Base-by-base conservation (phyloP, 2,113 vertebrate genomes). In the Plestiodon gilberti region DNA sequence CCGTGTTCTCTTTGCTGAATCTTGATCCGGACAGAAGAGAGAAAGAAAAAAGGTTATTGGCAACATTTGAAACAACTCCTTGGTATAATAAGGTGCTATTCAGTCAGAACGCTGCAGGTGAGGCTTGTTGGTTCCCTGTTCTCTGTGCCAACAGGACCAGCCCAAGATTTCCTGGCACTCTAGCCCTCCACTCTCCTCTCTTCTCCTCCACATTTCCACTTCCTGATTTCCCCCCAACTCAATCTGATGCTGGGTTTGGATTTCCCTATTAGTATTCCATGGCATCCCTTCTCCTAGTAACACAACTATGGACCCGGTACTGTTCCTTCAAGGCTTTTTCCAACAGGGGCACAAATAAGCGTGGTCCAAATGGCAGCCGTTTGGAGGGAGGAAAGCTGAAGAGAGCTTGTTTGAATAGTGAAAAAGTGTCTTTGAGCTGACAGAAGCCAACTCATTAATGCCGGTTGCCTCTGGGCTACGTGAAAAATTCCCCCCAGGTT, bases 1-100 rank as follows among this genome's bases (percentile, higher is more conserved):
- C 95, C 67, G 95, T 97, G 92, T 96, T 97, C 67, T 97, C 97
- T 85, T 97, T 97, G 67, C 93, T 97, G 93, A 98, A 98, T 93
- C 98, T 98, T 88, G 20, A 3, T 15, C 30, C 55, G 23, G 82
- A 67, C 75, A 33, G 0, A 0, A 65, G 43, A 20, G 40, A 30
- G 8, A 25, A 8, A 11, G 35, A 13, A 59, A 8, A 2, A 59
- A 1, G 5, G 22, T 57, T 25, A 40, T 70, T 22, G 14, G 23
- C 83, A 28, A 23, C 52, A 1, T 65, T 11, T 2, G 59, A n/a
- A 75, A 14, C 10, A n/a, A 52, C 3, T 7, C 2, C 13, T 30
- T 76, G 28, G 43, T 28, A 23, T 74, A 22, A 76, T 52, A 76
- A 76, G 43, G 43, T 48, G 17, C 40, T 15, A 52, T 15, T 69